Conservation (phyloP, 2,888 invertebrate species). For the Aelia acuminata region DNA sequence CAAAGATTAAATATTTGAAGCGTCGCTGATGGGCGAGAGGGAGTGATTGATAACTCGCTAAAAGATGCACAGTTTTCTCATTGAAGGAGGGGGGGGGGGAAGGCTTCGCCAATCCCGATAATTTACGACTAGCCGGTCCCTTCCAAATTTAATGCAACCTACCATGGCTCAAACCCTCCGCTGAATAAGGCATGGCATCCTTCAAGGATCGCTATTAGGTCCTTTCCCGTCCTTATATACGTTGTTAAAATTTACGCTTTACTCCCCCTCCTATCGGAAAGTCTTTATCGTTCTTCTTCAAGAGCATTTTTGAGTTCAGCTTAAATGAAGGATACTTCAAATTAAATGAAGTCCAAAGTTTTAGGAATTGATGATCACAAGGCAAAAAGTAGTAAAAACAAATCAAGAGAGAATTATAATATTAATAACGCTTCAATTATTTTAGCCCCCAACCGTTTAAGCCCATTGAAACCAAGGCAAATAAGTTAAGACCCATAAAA, state of each 20-base stretch:
- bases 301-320: neutral
- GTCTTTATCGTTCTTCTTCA: neutral
- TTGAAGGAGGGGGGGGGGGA: neutral
- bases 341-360: neutral
- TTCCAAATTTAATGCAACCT: conserved; percentile 41
- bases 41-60: conserved; percentile 28
- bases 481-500: too few species aligned
- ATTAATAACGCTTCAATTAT: too few species aligned
- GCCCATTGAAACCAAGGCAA: too few species aligned
- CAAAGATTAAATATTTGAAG: conserved; percentile 12
- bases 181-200: conserved; percentile 45
- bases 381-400: too few species aligned
- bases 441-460: too few species aligned
- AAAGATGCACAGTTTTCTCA: conserved; percentile 49
- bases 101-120: conserved; percentile 15
- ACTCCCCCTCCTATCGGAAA: neutral
- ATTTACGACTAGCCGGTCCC: conserved; percentile 35
- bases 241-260: neutral
- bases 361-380: too few species aligned
- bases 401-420: too few species aligned
- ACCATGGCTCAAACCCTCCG: neutral
- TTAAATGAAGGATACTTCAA: neutral
- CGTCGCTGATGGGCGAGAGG: neutral
- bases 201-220: conserved; percentile 23
- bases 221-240: neutral